These are phyloP conservation scores for Apeltes quadracus DNA, from an alignment of 2,113 vertebrate genomes.

Conservation along the genomic window DNA sequence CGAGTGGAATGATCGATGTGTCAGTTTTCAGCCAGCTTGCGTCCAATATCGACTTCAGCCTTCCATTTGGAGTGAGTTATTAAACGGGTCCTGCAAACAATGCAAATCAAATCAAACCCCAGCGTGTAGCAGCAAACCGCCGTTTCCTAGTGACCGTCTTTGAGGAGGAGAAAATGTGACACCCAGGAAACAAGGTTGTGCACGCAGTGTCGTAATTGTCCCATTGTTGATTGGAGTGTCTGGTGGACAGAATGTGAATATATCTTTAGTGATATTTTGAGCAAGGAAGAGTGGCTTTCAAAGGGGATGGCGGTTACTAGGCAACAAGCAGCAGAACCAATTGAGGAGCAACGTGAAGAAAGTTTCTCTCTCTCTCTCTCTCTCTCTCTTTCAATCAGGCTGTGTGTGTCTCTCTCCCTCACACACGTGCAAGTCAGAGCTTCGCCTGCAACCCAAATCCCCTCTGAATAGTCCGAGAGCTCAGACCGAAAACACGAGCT, in stretches of 20 bases:
- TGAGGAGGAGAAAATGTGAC: constrained; percentile 2
- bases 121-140: too few species aligned
- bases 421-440: constrained; percentile 56
- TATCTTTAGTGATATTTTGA: constrained; percentile 80
- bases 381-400: constrained; percentile 30
- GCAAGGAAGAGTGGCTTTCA: constrained; percentile 75
- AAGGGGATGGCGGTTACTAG: constrained; percentile 79
- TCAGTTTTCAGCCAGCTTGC: constrained; percentile 53
- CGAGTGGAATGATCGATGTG: constrained; percentile 29
- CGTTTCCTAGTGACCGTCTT: too few species aligned
- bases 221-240: constrained; percentile 66
- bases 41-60: constrained; percentile 24
- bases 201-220: constrained; percentile 58
- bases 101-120: constrained; percentile 28
- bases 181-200: constrained; percentile 16
- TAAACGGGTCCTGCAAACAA: constrained; percentile 50
- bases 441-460: constrained; percentile 62
- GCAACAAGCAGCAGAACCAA: constrained; percentile 82
- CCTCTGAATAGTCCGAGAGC: constrained; percentile 60
- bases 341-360: constrained; percentile 68
- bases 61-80: constrained; percentile 42
- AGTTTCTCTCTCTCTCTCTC: constrained; percentile 42
- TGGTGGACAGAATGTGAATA: constrained; percentile 71
- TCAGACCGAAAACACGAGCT: too few species aligned
- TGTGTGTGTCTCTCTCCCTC: constrained; percentile 28